These are phyloP conservation scores for Carapus acus DNA, from an alignment of 2,797 vertebrate genomes.

Conservation along the genomic window DNA sequence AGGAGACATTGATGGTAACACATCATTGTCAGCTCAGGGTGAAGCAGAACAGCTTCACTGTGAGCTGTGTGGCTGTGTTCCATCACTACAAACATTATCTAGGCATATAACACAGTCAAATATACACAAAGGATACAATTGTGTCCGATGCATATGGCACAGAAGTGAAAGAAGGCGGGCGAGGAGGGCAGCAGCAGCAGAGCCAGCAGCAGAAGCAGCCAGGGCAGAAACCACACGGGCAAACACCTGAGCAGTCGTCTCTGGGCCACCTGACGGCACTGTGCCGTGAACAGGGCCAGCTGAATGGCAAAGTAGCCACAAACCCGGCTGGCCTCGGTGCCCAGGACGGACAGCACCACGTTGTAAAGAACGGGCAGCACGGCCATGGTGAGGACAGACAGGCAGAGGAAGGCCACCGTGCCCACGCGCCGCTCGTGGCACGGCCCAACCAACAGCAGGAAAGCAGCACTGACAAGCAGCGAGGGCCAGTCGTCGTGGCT, in stretches of 20 bases:
- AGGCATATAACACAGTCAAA: no score
- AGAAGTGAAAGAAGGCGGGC: constrained; percentile 78
- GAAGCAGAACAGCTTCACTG: no score
- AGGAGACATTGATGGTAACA: neutral
- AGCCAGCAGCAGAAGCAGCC: constrained; percentile 71
- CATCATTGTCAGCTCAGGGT: neutral
- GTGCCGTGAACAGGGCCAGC: constrained; percentile 77
- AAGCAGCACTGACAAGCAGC: constrained; percentile 71
- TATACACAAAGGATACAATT: constrained; percentile 82
- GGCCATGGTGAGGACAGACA: constrained; percentile 68
- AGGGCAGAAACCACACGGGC: constrained; percentile 70
- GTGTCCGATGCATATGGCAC: constrained; percentile 79
- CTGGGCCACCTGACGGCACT: constrained; percentile 63
- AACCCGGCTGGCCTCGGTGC: constrained; percentile 66
- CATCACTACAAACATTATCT: no score
- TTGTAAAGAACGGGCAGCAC: constrained; percentile 73
- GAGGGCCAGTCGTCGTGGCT: constrained; percentile 73
- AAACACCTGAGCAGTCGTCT: constrained; percentile 63
- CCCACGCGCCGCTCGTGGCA: constrained; percentile 79
- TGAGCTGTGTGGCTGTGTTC: no score
- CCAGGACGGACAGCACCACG: constrained; percentile 70
- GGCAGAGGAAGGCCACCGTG: constrained; percentile 71
- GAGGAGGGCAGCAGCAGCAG: constrained; percentile 71
- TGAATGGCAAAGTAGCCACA: constrained; percentile 78
- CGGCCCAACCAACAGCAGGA: constrained; percentile 72